phyloP scores from a whole-genome alignment of 2,797 vertebrate genomes.

The Peromyscus melanophrys region DNA sequence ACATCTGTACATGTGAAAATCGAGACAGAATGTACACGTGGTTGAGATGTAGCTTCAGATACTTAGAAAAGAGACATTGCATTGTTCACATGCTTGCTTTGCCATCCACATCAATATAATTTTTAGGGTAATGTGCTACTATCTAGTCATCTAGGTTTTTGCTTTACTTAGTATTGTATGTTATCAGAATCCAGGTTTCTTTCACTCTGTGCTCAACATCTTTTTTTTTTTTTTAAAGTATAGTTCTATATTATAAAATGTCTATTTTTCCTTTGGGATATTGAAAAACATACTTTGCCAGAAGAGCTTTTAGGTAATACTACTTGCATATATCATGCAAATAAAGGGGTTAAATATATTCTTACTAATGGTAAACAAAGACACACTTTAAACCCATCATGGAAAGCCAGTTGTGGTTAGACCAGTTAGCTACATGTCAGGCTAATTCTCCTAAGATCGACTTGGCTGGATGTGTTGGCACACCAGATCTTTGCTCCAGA shows the following conservation, averaged over 20 bases:
- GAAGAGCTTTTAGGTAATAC: slow-evolving; percentile 3
- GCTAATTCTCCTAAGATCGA: too few species aligned
- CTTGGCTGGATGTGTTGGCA: not conserved
- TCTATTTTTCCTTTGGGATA: slow-evolving; percentile 37
- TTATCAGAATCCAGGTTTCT: slow-evolving; percentile 43
- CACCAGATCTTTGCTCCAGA: not conserved
- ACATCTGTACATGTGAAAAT: slow-evolving; percentile 38
- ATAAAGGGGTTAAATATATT: slow-evolving; percentile 19
- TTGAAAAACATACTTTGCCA: slow-evolving; percentile 8
- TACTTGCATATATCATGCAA: not conserved
- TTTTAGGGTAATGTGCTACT: slow-evolving; percentile 31
- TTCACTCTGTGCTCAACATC: not conserved
- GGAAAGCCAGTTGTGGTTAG: slow-evolving; percentile 10
- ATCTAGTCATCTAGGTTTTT: slow-evolving; percentile 45
- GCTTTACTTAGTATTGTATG: slow-evolving; percentile 19
- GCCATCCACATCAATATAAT: slow-evolving; percentile 8
- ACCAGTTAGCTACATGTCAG: not conserved
- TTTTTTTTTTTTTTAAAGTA: not conserved
- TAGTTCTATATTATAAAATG: slow-evolving; percentile 35
- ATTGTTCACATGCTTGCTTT: slow-evolving; percentile 42
- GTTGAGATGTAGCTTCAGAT: slow-evolving; percentile 25
- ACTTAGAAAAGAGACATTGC: slow-evolving; percentile 48
- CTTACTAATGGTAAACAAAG: slow-evolving; percentile 14
- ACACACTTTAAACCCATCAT: not conserved
- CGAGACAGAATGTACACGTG: slow-evolving; percentile 26